Base-by-base conservation (phyloP, 1,140 invertebrate genomes). In the Orchesella cincta region DNA sequence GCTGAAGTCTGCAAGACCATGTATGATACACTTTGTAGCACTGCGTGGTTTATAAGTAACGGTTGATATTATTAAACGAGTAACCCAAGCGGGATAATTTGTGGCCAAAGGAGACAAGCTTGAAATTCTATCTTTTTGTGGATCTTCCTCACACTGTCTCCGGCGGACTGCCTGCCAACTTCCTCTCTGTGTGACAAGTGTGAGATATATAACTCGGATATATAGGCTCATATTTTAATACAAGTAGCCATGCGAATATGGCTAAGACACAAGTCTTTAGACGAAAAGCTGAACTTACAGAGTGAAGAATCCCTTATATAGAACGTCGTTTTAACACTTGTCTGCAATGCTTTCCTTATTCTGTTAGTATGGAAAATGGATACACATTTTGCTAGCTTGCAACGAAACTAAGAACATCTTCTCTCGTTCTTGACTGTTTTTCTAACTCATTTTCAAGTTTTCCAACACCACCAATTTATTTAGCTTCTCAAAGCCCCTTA, bases 131-230 rank as follows among this genome's bases (percentile, higher is more conserved):
- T 29, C 31, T 67, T 67, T 67, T 67, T 67, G 23, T 67, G 26
- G 23, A 31, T 67, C 62, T 67, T 67, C 62, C 62, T 33, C 12
- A 67, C 3, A n/a, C 54, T 57, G 62, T 67, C 62, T 67, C 62
- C 62, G 23, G 62, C 14, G 23, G 12, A 67, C 23, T 67, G 23
- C n/a, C 62, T 67, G 62, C 62, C 62, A 67, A 67, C 62, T 67
- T 67, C 62, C 62, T 67, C 5, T 33, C 12, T 67, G 8, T 8
- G 5, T 67, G 62, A 67, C 62, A 67, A 67, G 62, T 67, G 62
- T 67, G 62, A 67, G 23, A 67, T 67, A 67, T 67, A 67, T 23
- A 67, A 31, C 33, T 67, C 62, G 62, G 62, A 67, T 67, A 33
- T 31, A 67, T 29, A 5, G 8, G 3, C 3, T 33, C 62, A 67